Percentiles rank a stretch among this genome's conserved stretches.
These are phyloP conservation scores for Heteromurus nitidus DNA, from an alignment of 2,888 invertebrate genomes.

Conservation along the genomic window DNA sequence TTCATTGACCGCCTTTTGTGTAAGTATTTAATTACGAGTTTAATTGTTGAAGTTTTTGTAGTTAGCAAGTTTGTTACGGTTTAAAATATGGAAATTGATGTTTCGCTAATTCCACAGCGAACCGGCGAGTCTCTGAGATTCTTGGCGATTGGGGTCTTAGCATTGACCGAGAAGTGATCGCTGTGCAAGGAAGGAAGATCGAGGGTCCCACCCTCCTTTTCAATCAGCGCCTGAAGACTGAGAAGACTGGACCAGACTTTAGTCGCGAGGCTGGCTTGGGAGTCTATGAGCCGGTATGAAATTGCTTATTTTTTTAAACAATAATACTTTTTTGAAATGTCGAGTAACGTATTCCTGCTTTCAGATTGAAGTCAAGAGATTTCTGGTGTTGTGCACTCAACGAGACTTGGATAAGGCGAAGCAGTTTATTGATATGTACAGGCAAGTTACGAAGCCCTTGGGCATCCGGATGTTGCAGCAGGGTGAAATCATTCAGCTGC, in stretches of 20 bases:
- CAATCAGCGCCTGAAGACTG: slow-evolving; percentile 9
- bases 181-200: slow-evolving; percentile 81
- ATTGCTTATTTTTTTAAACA: slow-evolving; percentile 75
- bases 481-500: slow-evolving; percentile 13
- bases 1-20: slow-evolving; percentile 75
- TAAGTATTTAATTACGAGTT: slow-evolving; percentile 77
- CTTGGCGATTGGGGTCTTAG: slow-evolving; percentile 88
- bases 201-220: slow-evolving; percentile 75
- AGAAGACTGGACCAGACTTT: slow-evolving; percentile 2
- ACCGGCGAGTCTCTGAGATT: slow-evolving; percentile 77
- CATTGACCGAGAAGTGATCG: slow-evolving; percentile 78
- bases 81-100: too few relatives aligned
- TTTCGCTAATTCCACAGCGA: too few relatives aligned
- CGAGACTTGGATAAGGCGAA: slow-evolving; percentile 52
- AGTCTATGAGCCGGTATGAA: neutral
- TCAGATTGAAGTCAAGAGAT: slow-evolving; percentile 40
- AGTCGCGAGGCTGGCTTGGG: neutral
- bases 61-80: too few relatives aligned
- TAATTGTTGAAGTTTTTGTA: too few relatives aligned
- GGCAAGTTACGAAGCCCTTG: slow-evolving; percentile 35
- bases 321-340: neutral
- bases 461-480: slow-evolving; percentile 37
- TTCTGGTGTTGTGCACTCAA: slow-evolving; percentile 40
- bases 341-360: neutral
- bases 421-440: slow-evolving; percentile 45